phyloP scores from a whole-genome alignment of 1,140 invertebrate genomes.

The Chlorops oryzae region DNA sequence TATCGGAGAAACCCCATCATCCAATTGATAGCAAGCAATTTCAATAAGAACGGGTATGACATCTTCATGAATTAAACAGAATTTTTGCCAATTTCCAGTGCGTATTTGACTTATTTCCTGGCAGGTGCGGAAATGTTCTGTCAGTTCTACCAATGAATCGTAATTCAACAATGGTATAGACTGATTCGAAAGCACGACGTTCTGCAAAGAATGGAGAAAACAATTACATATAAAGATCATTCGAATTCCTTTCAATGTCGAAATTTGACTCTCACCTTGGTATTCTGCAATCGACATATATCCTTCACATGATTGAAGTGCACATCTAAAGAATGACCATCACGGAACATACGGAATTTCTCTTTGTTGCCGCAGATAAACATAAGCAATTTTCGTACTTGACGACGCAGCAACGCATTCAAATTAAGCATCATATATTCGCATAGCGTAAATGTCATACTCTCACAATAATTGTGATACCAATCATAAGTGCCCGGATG shows the following conservation, averaged over 20 bases:
- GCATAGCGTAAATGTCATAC: constrained; percentile 76
- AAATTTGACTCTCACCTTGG: constrained; percentile 39
- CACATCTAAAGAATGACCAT: constrained; percentile 82
- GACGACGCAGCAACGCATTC: constrained; percentile 67
- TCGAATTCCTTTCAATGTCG: background rate
- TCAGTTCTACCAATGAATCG: constrained; percentile 83
- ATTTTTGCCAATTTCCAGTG: constrained; percentile 93
- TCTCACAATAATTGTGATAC: constrained; percentile 78
- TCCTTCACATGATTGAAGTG: constrained; percentile 64
- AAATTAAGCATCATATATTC: constrained; percentile 95
- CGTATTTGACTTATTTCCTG: constrained; percentile 85
- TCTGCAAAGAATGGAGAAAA: constrained; percentile 17
- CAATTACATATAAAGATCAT: background rate
- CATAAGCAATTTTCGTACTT: constrained; percentile 83
- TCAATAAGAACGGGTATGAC: constrained; percentile 73
- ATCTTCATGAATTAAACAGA: constrained; percentile 71
- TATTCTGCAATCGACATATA: constrained; percentile 45
- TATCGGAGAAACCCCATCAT: constrained; percentile 89
- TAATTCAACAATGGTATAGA: constrained; percentile 63
- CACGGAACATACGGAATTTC: constrained; percentile 86
- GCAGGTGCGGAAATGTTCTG: constrained; percentile 92
- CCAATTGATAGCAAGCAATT: constrained; percentile 69
- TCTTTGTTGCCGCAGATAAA: constrained; percentile 94
- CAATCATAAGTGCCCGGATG: constrained; percentile 58
- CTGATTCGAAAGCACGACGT: constrained; percentile 44